These are phyloP conservation scores for Oscheius onirici DNA, from an alignment of 2,888 invertebrate species.

Conservation along the genomic window DNA sequence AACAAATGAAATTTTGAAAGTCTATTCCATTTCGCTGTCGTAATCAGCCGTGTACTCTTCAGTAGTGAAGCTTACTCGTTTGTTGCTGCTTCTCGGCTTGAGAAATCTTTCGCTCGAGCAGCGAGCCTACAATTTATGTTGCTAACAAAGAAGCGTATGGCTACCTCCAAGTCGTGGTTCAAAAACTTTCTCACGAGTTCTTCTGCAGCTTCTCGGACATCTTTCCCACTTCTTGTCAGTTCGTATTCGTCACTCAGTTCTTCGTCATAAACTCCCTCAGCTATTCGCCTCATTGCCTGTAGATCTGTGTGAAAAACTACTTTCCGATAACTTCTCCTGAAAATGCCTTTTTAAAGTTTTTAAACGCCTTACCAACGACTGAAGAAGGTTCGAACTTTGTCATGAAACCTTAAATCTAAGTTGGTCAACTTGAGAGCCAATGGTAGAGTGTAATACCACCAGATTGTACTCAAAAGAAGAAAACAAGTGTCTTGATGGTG, in stretches of 20 bases:
- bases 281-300: neutral
- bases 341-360: too few relatives aligned
- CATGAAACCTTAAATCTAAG: neutral
- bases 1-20: too few relatives aligned
- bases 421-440: neutral
- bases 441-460: neutral
- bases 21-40: neutral
- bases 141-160: too few relatives aligned
- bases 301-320: neutral
- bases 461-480: neutral
- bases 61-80: neutral
- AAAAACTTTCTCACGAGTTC: neutral
- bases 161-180: neutral
- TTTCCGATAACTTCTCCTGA: neutral
- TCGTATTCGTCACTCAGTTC: neutral
- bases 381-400: neutral
- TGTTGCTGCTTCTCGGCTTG: too few relatives aligned
- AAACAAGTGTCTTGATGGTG: neutral
- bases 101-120: too few relatives aligned
- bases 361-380: neutral
- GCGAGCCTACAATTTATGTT: too few relatives aligned
- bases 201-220: neutral
- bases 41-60: neutral
- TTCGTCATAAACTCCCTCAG: too few relatives aligned
- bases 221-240: neutral